These are phyloP conservation scores for Scaptodrosophila latifasciaeformis DNA, from an alignment of 2,888 invertebrate genomes.

Conservation along the genomic window DNA sequence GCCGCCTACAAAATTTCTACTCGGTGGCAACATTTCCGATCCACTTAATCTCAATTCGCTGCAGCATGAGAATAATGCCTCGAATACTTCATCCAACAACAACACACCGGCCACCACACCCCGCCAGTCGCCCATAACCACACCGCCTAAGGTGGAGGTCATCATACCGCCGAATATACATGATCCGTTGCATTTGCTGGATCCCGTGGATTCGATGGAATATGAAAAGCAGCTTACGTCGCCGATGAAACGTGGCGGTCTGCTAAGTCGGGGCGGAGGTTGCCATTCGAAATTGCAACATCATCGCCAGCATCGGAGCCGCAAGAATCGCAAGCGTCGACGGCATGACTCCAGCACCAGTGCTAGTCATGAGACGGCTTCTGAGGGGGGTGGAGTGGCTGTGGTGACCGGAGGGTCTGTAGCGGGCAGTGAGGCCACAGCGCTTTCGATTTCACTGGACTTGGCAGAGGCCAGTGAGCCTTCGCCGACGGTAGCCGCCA, in stretches of 20 bases:
- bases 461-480: constrained; percentile 12
- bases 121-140: constrained; percentile 78
- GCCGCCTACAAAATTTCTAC: constrained; percentile 90
- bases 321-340: constrained; percentile 77
- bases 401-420: neutral
- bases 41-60: constrained; percentile 95
- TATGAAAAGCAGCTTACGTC: constrained; percentile 87
- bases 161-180: constrained; percentile 94
- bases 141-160: constrained; percentile 85
- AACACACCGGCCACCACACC: constrained; percentile 93
- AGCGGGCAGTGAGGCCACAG: constrained; percentile 19
- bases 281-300: constrained; percentile 44
- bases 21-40: constrained; percentile 96
- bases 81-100: constrained; percentile 79
- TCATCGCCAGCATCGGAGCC: constrained; percentile 78
- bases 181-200: constrained; percentile 92
- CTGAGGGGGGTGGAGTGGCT: constrained; percentile 62
- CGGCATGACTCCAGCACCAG: constrained; percentile 69
- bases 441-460: constrained; percentile 25
- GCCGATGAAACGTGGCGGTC: constrained; percentile 78
- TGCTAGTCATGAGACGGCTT: constrained; percentile 34
- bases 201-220: constrained; percentile 86
- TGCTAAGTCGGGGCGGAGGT: constrained; percentile 43
- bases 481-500: constrained; percentile 43
- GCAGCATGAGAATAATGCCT: constrained; percentile 81